These are phyloP conservation scores for Synergus japonicus DNA, from an alignment of 2,888 invertebrate species.

Conservation along the genomic window DNA sequence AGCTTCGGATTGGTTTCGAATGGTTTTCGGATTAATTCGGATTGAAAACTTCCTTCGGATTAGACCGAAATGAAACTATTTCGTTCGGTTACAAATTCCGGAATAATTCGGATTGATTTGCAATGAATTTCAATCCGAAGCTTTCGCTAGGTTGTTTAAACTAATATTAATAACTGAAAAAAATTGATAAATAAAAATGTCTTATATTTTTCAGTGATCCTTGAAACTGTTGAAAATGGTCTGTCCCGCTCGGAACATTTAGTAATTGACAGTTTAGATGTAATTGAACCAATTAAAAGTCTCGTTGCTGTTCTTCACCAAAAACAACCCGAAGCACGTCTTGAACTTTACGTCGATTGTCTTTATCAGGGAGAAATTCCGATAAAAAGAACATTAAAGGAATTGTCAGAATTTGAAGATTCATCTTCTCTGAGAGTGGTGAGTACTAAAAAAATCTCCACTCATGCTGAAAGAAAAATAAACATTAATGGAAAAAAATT, in stretches of 20 bases:
- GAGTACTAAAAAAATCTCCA: slow-evolving; percentile 56
- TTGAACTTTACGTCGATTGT: slow-evolving; percentile 84
- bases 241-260: slow-evolving; percentile 82
- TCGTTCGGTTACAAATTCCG: no score
- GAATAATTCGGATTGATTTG: no score
- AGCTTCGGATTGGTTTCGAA: no score
- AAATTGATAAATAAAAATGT: slow-evolving; percentile 25
- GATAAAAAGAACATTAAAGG: slow-evolving; percentile 71
- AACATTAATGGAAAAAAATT: no score
- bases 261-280: slow-evolving; percentile 80
- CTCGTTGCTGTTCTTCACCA: slow-evolving; percentile 80
- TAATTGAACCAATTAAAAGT: slow-evolving; percentile 80
- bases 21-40: no score
- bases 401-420: slow-evolving; percentile 69
- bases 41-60: no score
- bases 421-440: slow-evolving; percentile 73
- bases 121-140: no score
- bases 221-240: slow-evolving; percentile 81
- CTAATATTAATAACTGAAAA: not conserved
- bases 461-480: not conserved
- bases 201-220: slow-evolving; percentile 79
- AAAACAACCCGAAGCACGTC: slow-evolving; percentile 79
- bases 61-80: no score
- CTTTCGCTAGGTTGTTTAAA: no score
- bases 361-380: slow-evolving; percentile 82